phyloP scores from a whole-genome alignment of 1,140 invertebrate genomes.

The Argopecten irradians region DNA sequence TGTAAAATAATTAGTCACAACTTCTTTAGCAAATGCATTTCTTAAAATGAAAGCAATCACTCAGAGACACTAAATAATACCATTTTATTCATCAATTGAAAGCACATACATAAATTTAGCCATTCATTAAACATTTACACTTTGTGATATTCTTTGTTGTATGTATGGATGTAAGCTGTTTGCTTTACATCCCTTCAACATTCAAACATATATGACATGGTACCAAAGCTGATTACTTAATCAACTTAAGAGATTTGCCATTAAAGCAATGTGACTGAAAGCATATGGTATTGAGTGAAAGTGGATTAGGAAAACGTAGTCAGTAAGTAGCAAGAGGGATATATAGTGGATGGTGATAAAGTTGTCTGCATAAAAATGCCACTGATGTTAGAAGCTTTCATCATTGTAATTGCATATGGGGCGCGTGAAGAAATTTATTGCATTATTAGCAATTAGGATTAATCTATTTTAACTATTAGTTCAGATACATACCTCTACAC shows the following conservation, averaged over 20 bases:
- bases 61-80: neutral
- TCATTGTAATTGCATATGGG: neutral
- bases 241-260: too few species aligned
- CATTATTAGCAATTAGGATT: too few species aligned
- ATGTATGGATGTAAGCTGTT: too few species aligned
- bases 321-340: neutral
- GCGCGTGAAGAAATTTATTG: too few species aligned
- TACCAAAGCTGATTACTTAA: too few species aligned
- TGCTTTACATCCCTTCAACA: too few species aligned
- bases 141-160: too few species aligned
- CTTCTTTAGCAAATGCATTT: neutral
- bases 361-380: neutral
- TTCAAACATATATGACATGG: too few species aligned
- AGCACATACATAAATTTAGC: neutral
- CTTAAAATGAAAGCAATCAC: neutral
- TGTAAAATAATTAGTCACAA: slow-evolving; percentile 38
- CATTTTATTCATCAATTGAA: neutral
- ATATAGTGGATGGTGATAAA: neutral
- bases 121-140: too few species aligned
- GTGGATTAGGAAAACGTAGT: neutral
- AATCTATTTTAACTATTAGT: too few species aligned
- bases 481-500: slow-evolving; percentile 91
- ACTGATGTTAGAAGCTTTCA: neutral
- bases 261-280: too few species aligned
- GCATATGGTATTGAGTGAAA: too few species aligned